These are phyloP conservation scores for Mesorhabditis sp. DNA, from an alignment of 2,888 invertebrate genomes.

Conservation along the genomic window DNA sequence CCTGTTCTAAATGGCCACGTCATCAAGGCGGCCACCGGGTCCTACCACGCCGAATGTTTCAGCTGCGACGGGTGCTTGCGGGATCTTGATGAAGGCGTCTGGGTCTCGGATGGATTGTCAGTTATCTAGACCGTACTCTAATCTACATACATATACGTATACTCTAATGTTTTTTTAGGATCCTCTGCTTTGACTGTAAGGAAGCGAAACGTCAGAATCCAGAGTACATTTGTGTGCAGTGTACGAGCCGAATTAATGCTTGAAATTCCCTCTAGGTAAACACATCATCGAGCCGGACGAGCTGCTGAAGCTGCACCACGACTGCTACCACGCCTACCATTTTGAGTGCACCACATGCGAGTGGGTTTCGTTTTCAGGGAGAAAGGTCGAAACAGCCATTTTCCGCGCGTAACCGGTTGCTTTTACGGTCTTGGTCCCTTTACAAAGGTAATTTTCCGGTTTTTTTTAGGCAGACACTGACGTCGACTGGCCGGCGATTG, in stretches of 20 bases:
- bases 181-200: constrained; percentile 26
- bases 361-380: constrained; percentile 6
- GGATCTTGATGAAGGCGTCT: constrained; percentile 19
- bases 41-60: constrained; percentile 34
- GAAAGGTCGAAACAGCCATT: neutral
- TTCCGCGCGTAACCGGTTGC: too few species aligned
- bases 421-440: too few species aligned
- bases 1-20: constrained; percentile 26
- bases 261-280: constrained; percentile 19
- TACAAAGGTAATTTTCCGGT: too few species aligned
- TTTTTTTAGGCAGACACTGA: constrained; percentile 18
- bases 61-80: constrained; percentile 24
- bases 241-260: constrained; percentile 15
- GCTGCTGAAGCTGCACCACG: constrained; percentile 20
- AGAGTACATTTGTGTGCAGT: constrained; percentile 29
- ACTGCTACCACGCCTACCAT: constrained; percentile 34
- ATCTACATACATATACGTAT: neutral
- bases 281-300: constrained; percentile 24
- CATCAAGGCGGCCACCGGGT: constrained; percentile 21
- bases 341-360: constrained; percentile 34
- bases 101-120: constrained; percentile 14
- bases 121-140: neutral
- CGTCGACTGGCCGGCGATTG: constrained; percentile 16
- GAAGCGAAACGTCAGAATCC: constrained; percentile 19
- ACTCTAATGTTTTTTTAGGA: neutral